Conservation (phyloP, 2,113 vertebrate genomes). For the Pelusios castaneus region DNA sequence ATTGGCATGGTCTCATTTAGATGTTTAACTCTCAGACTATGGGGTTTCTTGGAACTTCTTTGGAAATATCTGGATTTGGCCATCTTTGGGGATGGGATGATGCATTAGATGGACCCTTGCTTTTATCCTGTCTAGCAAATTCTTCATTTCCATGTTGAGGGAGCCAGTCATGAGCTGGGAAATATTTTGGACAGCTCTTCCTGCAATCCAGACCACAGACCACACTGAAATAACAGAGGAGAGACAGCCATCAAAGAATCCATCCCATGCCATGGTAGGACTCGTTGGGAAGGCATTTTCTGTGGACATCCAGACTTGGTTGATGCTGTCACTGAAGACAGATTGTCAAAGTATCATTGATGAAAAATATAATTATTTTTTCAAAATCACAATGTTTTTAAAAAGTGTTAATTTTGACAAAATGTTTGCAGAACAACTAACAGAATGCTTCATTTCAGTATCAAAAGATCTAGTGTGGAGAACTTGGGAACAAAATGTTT, state of each 20-base stretch:
- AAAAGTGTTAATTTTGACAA: neutral
- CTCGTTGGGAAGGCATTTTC: neutral
- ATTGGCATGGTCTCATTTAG: neutral
- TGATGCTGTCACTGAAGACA: neutral
- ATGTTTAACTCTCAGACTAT: neutral
- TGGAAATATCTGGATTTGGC: neutral
- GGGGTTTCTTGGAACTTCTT: neutral
- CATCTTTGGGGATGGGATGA: too few relatives aligned
- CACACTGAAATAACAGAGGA: neutral
- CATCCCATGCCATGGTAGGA: neutral
- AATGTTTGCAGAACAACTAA: too few relatives aligned
- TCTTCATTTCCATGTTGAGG: accelerated
- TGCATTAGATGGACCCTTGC: neutral
- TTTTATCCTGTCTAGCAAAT: neutral
- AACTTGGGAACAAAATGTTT: neutral
- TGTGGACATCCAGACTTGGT: neutral
- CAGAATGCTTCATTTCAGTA: neutral
- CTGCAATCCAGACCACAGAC: neutral
- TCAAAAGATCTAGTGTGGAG: neutral
- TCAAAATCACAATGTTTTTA: neutral
- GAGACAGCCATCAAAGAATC: neutral
- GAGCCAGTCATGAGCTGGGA: neutral
- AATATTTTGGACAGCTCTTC: neutral
- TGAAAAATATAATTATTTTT: neutral
- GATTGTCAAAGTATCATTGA: neutral